Base-by-base conservation (phyloP, 2,113 vertebrate species). In the Andinoacara biseriatus region DNA sequence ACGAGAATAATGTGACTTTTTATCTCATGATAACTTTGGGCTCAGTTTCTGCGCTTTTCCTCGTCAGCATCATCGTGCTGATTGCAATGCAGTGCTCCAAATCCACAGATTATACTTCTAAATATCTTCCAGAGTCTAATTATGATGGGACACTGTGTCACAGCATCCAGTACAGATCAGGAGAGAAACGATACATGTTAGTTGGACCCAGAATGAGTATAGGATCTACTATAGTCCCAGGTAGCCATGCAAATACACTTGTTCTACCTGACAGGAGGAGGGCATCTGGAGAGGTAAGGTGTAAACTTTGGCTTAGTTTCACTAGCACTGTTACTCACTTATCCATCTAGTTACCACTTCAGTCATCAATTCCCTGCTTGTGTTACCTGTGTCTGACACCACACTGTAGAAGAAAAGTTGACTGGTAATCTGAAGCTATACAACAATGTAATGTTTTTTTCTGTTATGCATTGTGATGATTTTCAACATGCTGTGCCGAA, bases 201-300 rank as follows among this genome's bases (percentile, higher is more conserved):
- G 90, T 91, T 62, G 87, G 90, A 83, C 87, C 90, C 31, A 86
- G 85, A 13, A 86, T 87, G 87, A 91, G 87, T 83, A 78, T 87
- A 49, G 82, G 89, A 77, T 90, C 89, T 69, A 90, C 89, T 78
- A 87, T 90, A 54, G 88, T 85, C 0, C 86, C 90, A 0, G 82
- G 85, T 0, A 92, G 87, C 6, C 82, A 90, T 11, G 84, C 85
- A 10, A 67, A 84, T 20, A 86, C 84, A 7, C 11, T 86, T 1
- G 57, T 62, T 2, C 31, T 86, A 0, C 78, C 84, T 26, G 84
- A 86, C 3, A 81, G 74, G n/a, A 77, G 84, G 3, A 10, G 33
- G 3, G 1, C 58, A 2, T 62, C 74, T 61, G 57, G 33, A 10
- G 84, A 86, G 84, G 84, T 38, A 83, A 75, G 61, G 3, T 57